phyloP scores from a whole-genome alignment of 92 coral and sea anemone genomes.

The Virgularia gustaviana region DNA sequence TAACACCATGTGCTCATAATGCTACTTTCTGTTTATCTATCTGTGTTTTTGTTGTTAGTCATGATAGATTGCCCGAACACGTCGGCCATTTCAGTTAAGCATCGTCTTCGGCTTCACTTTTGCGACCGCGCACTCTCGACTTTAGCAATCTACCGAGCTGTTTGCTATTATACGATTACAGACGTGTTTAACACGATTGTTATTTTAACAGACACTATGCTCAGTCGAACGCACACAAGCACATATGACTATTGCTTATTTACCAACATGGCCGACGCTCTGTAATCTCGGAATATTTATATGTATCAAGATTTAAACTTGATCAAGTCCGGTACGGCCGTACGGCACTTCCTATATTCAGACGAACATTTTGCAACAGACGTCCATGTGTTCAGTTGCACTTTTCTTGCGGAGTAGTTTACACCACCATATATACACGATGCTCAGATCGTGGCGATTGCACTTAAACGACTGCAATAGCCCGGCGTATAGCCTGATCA shows the following conservation, averaged over 20 bases:
- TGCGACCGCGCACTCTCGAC: neutral
- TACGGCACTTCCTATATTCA: too few species aligned
- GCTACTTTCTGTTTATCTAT: neutral
- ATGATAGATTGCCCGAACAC: too few species aligned
- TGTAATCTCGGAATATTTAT: too few species aligned
- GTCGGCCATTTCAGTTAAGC: too few species aligned
- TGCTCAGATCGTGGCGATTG: neutral
- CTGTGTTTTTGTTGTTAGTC: neutral
- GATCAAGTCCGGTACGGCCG: too few species aligned
- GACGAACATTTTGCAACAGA: neutral
- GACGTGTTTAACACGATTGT: neutral
- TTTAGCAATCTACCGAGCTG: neutral
- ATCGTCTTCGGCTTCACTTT: neutral
- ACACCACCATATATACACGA: neutral
- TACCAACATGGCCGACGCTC: too few species aligned
- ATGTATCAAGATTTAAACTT: too few species aligned
- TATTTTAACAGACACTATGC: neutral
- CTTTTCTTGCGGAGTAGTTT: neutral
- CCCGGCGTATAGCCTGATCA: neutral
- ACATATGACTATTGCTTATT: too few species aligned
- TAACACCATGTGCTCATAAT: neutral
- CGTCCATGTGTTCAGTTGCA: neutral
- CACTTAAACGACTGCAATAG: neutral
- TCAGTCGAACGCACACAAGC: too few species aligned
- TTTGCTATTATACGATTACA: constrained; percentile 1